Evolutionary conservation across 2,113 vertebrate species (phyloP).

Genomic region (Panthera leo): DNA sequence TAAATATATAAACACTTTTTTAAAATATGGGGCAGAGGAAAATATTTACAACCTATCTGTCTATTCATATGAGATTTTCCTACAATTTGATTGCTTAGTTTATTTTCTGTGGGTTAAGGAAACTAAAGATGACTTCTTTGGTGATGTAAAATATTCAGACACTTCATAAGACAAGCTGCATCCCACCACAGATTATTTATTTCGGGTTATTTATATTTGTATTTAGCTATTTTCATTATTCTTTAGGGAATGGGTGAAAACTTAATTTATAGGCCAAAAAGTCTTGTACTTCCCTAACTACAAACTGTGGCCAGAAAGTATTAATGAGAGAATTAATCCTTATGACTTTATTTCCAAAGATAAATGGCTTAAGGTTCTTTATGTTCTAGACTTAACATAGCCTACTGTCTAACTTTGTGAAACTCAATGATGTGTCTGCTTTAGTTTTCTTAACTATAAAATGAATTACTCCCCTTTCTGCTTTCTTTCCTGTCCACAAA

Average conservation of each 20-base stretch:
- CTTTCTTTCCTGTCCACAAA: not conserved
- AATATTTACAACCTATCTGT: not conserved
- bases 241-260: not conserved
- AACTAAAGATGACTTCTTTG: not conserved
- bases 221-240: not conserved
- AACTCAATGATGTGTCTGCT: not conserved
- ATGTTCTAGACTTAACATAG: not conserved
- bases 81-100: not conserved
- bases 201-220: not conserved
- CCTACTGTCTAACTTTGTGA: not conserved
- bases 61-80: not conserved
- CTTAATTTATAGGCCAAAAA: not conserved
- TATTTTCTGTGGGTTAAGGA: conserved; percentile 32
- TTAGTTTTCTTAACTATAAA: not conserved
- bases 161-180: not conserved
- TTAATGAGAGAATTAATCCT: not conserved
- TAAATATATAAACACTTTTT: not conserved
- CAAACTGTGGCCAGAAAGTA: not conserved
- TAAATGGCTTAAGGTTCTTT: not conserved
- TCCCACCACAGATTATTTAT: not conserved
- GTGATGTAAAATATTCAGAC: not conserved
- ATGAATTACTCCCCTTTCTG: not conserved
- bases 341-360: not conserved
- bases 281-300: not conserved
- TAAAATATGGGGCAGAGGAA: not conserved